Evolutionary conservation across 2,888 invertebrate species (phyloP), one percentile per base, ranked within the genome.

Genomic region (Protonemura montana): DNA sequence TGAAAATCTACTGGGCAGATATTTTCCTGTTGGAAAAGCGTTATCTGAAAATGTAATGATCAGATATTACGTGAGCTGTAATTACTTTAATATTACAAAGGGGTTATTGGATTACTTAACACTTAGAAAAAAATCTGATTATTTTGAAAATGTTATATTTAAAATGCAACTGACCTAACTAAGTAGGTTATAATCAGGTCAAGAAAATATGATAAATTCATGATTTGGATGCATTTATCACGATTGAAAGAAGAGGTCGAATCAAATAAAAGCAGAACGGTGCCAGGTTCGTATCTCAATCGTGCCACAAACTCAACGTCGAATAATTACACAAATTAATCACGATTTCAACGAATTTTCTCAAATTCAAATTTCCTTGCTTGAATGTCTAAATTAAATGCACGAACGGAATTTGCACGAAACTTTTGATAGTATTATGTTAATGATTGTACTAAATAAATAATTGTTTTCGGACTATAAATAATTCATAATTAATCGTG

Each of bases 371-470:
- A 59, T 59, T 59, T 59, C 13, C 59, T 78, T 27, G 78, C 25
- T 78, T 28, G 29, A 78, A 78, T 78, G 26, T 28, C 29, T 25
- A 78, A 78, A 78, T 28, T 28, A 78, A 78, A 78, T 78, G 28
- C 27, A 27, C 27, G 78, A 78, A 78, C 27, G 29, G 27, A 81
- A 81, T 81, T 29, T 29, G 28, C 29, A 29, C 29, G 29, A 81
- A 29, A 29, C 21, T 81, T 81, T 81, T 81, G n/a, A 81, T 81
- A n/a, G 16, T 10, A 81, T 81, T 27, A 81, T 81, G 81, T 81
- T 30, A 81, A 81, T 81, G 81, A 81, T 81, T 27, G 28, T 81
- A 81, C 81, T 29, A 29, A 81, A 81, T 29, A 81, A 81, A 30
- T 81, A 30, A 30, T 81, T 30, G 30, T 29, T 81, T n/a, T 81